Base-by-base conservation (phyloP, 2,113 vertebrate species). In the Antigone vipio region DNA sequence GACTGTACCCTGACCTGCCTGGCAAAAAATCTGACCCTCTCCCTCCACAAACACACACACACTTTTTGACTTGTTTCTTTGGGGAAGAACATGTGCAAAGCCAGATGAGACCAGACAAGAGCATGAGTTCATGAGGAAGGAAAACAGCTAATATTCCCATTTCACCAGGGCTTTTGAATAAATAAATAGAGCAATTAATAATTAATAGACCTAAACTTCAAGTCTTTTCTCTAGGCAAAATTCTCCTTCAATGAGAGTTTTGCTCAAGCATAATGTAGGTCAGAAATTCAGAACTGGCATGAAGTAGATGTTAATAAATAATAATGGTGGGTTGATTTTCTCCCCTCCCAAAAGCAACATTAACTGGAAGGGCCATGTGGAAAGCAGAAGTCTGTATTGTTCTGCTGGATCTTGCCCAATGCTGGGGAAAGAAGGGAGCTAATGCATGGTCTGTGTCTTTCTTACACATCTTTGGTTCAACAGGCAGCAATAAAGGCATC, bases 121-220 rank as follows among this genome's bases (percentile, higher is more conserved):
- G 42, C 79, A 75, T 38, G 60, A 19, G 2, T 81, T 82, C 77
- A 56, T 22, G 74, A 88, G 63, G 90, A 95, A 93, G 32, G 30
- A 85, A 92, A 89, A n/a, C 27, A 88, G 42, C n/a, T 90, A 88
- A 85, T 83, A 85, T 76, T 96, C 95, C 95, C 95, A 83, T 93
- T 93, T 95, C 92, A 90, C 55, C 11, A 0, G 15, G 63, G 85
- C 71, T 96, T 94, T 93, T 96, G 40, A 96, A 97, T 97, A 97
- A 97, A 93, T 96, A 93, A 96, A 92, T 80, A 80, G 38, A 80
- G 9, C 20, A 66, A 80, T 96, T 95, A 95, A 96, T 95, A 93
- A 95, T 96, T 95, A 89, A 97, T 73, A 59, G 74, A 58, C 29
- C 62, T 67, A 96, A 97, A 96, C 66, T 83, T 80, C 17, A 94